Percentiles rank a stretch among this genome's conserved stretches.
phyloP scores from a whole-genome alignment of 2,888 invertebrate genomes.

The Kryphioiulus occultus region DNA sequence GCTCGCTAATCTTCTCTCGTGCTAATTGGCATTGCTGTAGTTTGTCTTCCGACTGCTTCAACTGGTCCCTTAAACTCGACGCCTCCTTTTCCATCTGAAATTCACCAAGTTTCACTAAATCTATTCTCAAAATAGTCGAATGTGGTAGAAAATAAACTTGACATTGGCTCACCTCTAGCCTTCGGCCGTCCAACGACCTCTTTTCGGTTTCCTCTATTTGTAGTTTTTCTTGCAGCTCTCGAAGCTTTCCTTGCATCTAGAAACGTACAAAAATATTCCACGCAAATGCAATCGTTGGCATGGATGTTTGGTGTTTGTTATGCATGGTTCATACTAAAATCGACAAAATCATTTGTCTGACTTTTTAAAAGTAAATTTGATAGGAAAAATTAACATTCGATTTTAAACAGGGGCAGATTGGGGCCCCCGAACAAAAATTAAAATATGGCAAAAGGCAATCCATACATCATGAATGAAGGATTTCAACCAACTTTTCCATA shows the following conservation, averaged over 20 bases:
- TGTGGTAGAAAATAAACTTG: neutral
- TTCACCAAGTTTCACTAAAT: neutral
- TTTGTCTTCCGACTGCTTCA: neutral
- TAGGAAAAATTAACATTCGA: too few species aligned
- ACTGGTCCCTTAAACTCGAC: neutral
- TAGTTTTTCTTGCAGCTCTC: slow-evolving; percentile 55
- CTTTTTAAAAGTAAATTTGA: too few species aligned
- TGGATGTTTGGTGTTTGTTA: too few species aligned
- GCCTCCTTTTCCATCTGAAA: neutral
- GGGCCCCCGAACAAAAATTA: too few species aligned
- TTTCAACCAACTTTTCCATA: too few species aligned
- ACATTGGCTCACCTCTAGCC: slow-evolving; percentile 54
- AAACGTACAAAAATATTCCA: neutral
- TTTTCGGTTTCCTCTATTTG: slow-evolving; percentile 56
- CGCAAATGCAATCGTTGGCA: neutral
- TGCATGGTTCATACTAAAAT: too few species aligned
- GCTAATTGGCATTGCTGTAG: neutral
- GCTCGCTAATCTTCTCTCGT: neutral
- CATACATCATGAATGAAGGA: too few species aligned
- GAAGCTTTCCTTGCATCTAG: slow-evolving; percentile 55
- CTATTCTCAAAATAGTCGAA: neutral
- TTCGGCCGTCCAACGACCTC: slow-evolving; percentile 54
- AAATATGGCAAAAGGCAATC: too few species aligned
- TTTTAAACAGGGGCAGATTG: too few species aligned
- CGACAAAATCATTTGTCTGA: too few species aligned